Evolutionary conservation across 2,888 invertebrate genomes (phyloP).

Genomic region (Lamellibrachia columna): DNA sequence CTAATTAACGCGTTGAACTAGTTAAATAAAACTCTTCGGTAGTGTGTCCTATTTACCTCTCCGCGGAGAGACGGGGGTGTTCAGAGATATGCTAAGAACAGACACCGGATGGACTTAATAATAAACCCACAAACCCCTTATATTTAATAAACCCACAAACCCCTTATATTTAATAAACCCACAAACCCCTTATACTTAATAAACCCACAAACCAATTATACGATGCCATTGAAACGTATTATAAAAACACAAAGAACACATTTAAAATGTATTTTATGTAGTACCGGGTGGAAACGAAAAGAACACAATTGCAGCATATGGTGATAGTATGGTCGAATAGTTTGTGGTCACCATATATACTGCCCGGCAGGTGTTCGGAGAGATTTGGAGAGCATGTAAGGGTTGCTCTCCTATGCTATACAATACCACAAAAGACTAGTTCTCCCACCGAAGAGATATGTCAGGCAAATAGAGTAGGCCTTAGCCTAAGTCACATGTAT

Average conservation of each 20-base stretch:
- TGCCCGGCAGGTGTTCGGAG: neutral
- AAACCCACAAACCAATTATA: neutral
- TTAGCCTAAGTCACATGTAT: too few species aligned
- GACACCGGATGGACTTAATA: neutral
- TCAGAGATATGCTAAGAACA: neutral
- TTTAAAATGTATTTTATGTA: neutral
- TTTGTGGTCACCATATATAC: neutral
- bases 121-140: neutral
- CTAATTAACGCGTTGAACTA: neutral
- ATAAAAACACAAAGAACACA: too few species aligned
- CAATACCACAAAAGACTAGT: neutral
- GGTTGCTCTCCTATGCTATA: neutral
- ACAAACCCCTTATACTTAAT: neutral
- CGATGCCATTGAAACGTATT: too few species aligned
- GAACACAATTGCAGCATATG: neutral
- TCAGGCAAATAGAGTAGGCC: neutral
- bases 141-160: neutral
- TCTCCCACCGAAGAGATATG: neutral
- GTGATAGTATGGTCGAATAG: neutral
- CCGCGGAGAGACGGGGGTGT: neutral
- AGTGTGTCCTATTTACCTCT: neutral
- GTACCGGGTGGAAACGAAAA: neutral
- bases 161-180: neutral
- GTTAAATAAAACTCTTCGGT: neutral
- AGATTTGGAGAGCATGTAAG: neutral